A percentile compares a stretch with the other conserved stretches of the same genome.
phyloP scores from a whole-genome alignment of 2,797 vertebrate genomes.

The Gobio occitaniae region DNA sequence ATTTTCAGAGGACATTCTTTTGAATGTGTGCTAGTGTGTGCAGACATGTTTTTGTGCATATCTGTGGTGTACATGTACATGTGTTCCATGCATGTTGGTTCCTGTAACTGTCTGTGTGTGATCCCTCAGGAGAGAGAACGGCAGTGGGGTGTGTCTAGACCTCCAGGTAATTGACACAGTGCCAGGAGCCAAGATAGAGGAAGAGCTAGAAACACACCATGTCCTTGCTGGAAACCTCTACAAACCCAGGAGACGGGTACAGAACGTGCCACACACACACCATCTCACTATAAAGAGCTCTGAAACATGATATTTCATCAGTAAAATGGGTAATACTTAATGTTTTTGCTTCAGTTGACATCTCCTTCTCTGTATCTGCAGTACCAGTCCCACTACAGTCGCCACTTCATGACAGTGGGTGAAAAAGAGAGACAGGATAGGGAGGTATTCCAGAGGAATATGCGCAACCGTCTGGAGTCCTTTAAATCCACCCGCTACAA shows the following conservation, averaged over 20 bases:
- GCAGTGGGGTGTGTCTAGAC: constrained; percentile 92
- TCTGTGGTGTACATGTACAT: background rate
- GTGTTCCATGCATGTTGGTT: constrained; percentile 24
- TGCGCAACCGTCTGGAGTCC: constrained; percentile 93
- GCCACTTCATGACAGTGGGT: constrained; percentile 92
- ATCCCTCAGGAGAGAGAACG: constrained; percentile 87
- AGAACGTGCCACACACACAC: constrained; percentile 1
- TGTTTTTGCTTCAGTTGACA: background rate
- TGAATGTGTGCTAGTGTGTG: background rate
- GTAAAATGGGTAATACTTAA: background rate
- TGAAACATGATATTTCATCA: background rate
- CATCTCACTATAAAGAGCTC: background rate
- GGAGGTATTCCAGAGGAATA: constrained; percentile 96
- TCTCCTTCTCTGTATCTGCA: constrained; percentile 63
- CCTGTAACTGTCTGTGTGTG: constrained; percentile 24
- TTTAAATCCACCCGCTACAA: constrained; percentile 93
- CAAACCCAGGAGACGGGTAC: constrained; percentile 90
- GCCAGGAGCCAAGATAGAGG: constrained; percentile 88
- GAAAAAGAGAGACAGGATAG: constrained; percentile 93
- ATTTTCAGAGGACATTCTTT: background rate
- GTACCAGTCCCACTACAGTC: constrained; percentile 96
- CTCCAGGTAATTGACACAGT: constrained; percentile 94
- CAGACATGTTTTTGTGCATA: background rate
- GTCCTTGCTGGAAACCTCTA: constrained; percentile 92
- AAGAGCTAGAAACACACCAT: constrained; percentile 91